These are phyloP conservation scores for Tachina fera DNA, from an alignment of 2,888 invertebrate species.

Conservation along the genomic window DNA sequence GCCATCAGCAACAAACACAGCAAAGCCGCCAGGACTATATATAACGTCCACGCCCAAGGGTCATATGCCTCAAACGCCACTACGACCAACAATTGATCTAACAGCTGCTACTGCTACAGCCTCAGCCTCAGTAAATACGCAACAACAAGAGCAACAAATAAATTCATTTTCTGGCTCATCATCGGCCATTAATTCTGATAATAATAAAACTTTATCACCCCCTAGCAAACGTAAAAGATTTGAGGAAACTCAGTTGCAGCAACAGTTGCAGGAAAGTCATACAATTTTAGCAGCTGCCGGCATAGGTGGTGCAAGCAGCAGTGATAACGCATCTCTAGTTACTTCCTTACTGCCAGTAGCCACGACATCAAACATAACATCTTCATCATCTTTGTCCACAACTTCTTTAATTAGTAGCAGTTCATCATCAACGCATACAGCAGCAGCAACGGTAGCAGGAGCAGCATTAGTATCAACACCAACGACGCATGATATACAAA, in stretches of 20 bases:
- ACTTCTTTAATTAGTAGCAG: slow-evolving; percentile 67
- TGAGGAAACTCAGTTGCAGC: slow-evolving; percentile 54
- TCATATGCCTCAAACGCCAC: slow-evolving; percentile 74
- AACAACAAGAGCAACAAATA: slow-evolving; percentile 54
- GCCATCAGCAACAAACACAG: slow-evolving; percentile 23
- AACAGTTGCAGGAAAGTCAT: slow-evolving; percentile 43
- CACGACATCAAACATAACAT: slow-evolving; percentile 69
- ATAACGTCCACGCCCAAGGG: slow-evolving; percentile 72
- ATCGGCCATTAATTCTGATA: slow-evolving; percentile 59
- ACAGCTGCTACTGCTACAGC: slow-evolving; percentile 70
- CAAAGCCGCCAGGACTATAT: slow-evolving; percentile 56
- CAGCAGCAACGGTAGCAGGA: slow-evolving; percentile 53
- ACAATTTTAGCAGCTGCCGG: slow-evolving; percentile 73
- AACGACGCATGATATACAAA: slow-evolving; percentile 82
- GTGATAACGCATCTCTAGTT: slow-evolving; percentile 74
- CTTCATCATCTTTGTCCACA: slow-evolving; percentile 73
- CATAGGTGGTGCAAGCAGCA: slow-evolving; percentile 73
- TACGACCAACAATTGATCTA: slow-evolving; percentile 70
- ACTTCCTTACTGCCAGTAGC: slow-evolving; percentile 78
- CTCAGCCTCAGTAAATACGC: slow-evolving; percentile 54
- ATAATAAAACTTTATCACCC: slow-evolving; percentile 33
- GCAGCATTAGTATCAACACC: slow-evolving; percentile 73
- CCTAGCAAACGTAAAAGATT: slow-evolving; percentile 65
- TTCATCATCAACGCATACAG: slow-evolving; percentile 33
- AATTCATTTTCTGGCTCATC: slow-evolving; percentile 48